Evolutionary conservation across 2,888 invertebrate genomes (phyloP), one percentile per base, ranked within the genome.

Genomic region (Rhodophaea formosa): DNA sequence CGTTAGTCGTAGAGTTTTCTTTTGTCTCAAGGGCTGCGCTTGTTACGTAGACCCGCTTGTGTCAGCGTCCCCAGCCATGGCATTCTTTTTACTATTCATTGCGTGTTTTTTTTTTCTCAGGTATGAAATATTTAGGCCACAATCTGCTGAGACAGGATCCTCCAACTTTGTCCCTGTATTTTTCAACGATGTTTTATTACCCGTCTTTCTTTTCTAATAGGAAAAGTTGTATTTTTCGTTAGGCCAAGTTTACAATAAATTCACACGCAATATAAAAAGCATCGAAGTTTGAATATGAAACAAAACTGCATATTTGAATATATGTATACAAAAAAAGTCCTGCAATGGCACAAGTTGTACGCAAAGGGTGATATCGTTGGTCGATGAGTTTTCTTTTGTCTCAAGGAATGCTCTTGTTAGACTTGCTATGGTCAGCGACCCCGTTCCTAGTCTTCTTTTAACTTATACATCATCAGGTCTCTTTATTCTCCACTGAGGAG

Each of bases 11-110:
- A 78, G 82, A 78, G 80, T 75, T 73, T 83, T 77, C 84, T 80
- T 84, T 85, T 85, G 85, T 85, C 82, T 84, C 82, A 77, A 80
- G 84, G 73, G 79, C 68, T 77, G 75, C 74, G 76, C 83, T 82
- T 84, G 83, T 82, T 82, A n/a, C n/a, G n/a, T n/a, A 79, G 64
- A 61, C 70, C 61, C 68, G 74, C 80, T 79, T 80, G 82, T 81
- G 80, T 82, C 74, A 69, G 76, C 74, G 79, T 79, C 79, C 78
- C 75, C 69, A 71, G 71, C 79, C 76, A 71, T 77, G 76, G 77
- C 79, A 77, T 77, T 76, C 73, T 79, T 79, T 74, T 80, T 70
- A 82, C 73, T 82, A 85, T 84, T 84, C 82, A 84, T 81, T 80
- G 75, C 73, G 69, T 73, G 66, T 72, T 75, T 78, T n/a, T n/a